Evolutionary conservation across 2,888 invertebrate species (phyloP), one percentile per base, ranked within the genome.

Genomic region (Saturnia japonica): DNA sequence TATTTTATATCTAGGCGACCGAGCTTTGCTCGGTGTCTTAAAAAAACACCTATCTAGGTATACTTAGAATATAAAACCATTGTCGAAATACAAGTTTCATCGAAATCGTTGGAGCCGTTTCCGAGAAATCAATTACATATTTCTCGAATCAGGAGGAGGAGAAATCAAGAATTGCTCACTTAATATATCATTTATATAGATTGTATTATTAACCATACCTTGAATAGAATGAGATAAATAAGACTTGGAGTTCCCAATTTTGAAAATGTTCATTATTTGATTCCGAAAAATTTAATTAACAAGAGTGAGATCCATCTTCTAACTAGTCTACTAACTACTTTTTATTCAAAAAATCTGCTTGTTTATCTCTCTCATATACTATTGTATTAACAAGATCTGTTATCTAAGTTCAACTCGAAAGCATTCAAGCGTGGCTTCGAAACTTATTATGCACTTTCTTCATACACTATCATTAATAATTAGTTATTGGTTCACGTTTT

Each of bases 321-420:
- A 28, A 3, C 19, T 60, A 60, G 25, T 57, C 25, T 57, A 57
- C 6, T 60, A 54, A 0, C 19, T 51, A 51, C 19, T 28, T 1
- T 28, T 22, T 54, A n/a, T 54, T 28, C 14, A 60, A 0, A 60
- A 19, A 12, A 19, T 60, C 28, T 60, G 57, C 57, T 28, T 28
- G 28, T 67, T 67, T 25, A 42, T 67, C 73, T 74, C 74, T 72
- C 72, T 73, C 72, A 73, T 68, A 68, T 66, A 71, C 72, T 68
- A 69, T 74, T 74, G 69, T 25, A 62, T 45, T 60, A 22, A 54
- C 11, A 54, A 54, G 28, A 7, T 25, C 57, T 25, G 57, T 60
- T 28, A 28, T 54, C 6, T 54, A 28, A 60, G 6, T 28, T 25
- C 25, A 60, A 28, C 25, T 60, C 57, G 57, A 28, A 60, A 28